Base-by-base conservation (phyloP, 92 coral and sea anemone species). In the Actinernus sp. region DNA sequence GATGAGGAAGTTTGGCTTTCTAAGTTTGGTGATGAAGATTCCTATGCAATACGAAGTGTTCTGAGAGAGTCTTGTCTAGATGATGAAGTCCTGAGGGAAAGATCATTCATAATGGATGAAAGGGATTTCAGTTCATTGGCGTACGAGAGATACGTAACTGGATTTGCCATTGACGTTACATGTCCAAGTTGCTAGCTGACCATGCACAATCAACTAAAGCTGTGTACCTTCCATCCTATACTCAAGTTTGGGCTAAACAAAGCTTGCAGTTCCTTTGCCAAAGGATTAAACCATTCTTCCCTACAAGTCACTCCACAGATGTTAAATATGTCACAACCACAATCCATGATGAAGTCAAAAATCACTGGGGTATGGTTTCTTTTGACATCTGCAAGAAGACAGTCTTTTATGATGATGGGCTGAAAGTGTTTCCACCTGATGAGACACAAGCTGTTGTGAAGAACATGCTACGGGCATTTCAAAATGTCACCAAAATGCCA, bases 91-190 rank as follows among this genome's bases (percentile, higher is more conserved):
- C 11, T 71, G 10, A 58, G 49, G 21, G 37, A 43, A 12, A 61
- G 78, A 3, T 9, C 10, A n/a, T 71, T 36, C 44, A 58, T 69
- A 10, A 69, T 69, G 66, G 77, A 69, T 55, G 38, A 20, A 28
- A 38, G 52, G 29, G 77, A 69, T 48, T 69, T 69, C 49, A 55
- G 65, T 34, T 55, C 65, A 19, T 33, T 69, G 24, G 77, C 77
- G 4, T 69, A 66, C 48, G 77, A 69, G 49, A 60, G 77, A 20
- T 71, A 71, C 31, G 79, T 58, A 16, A 71, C 49, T 54, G 52
- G 49, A 17, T 71, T 58, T 71, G 68, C 59, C 22, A 71, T 68
- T 25, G 74, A 67, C 47, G 58, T 47, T 0, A 67, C 31, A 20
- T 67, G 61, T 40, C 45, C 36, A 16, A 54, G 28, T n/a, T 26